Evolutionary conservation across 2,797 vertebrate species (phyloP), one percentile per base, ranked within the genome.

Genomic region (Phoeniculus purpureus): DNA sequence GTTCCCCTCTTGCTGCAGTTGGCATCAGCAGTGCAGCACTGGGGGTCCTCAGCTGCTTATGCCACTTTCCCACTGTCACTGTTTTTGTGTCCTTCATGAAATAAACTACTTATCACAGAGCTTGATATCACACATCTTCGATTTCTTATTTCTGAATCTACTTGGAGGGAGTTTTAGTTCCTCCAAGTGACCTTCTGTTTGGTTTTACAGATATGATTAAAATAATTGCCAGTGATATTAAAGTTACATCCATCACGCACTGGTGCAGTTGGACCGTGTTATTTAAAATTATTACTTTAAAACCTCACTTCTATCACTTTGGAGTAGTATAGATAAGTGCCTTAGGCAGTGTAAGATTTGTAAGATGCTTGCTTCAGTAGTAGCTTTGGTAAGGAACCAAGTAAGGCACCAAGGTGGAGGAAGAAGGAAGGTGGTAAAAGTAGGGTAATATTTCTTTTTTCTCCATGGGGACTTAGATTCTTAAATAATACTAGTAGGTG

Each of bases 261-360:
- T 62, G 8, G 66, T 4, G 3, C 27, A 66, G 26, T 19, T 50
- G 29, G 20, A 54, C 50, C 12, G 3, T 0, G 3, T 55, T 82
- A 55, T 32, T 17, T 55, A 62, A 85, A 83, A 62, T 40, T n/a
- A 15, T 32, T 81, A 23, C 14, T 75, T 60, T 1, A 80, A 48
- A 15, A 17, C 0, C 1, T 2, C 8, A 37, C 5, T 62, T 74
- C 29, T 19, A 37, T 4, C 5, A 27, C 29, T 59, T 65, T 5
- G 2, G 32, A 56, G 4, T 72, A 72, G 27, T 31, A 14, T 52
- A 45, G 32, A 27, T 77, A 5, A 61, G 22, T n/a, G 8, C 12
- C 12, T 9, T 56, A n/a, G 11, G 56, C 80, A 71, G 10, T 71
- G 10, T 32, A 10, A 43, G 19, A 34, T 67, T 9, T 23, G 12